phyloP scores from a whole-genome alignment of 2,113 vertebrate genomes.

The Uropsilus gracilis region DNA sequence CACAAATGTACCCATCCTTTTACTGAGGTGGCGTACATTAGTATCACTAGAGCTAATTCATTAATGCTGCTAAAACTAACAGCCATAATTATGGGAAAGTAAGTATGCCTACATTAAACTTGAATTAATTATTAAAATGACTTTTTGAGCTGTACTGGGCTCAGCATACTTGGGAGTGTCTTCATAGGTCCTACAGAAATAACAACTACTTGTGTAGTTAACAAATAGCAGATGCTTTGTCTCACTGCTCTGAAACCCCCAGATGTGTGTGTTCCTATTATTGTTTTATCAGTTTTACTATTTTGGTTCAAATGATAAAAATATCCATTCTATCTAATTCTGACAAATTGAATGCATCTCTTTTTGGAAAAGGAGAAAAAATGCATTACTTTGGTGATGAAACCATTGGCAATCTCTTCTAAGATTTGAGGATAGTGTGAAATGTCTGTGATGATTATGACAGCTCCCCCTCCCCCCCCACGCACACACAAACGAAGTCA shows the following conservation, averaged over 20 bases:
- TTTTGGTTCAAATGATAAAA: not conserved
- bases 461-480: not conserved
- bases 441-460: not conserved
- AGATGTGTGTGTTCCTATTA: not conserved
- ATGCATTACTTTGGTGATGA: not conserved
- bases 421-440: not conserved
- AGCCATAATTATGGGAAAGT: not conserved
- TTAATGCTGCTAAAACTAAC: not conserved
- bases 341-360: not conserved
- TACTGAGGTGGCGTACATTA: not conserved
- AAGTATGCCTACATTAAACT: not conserved
- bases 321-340: not conserved
- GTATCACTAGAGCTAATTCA: not conserved
- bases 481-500: not conserved
- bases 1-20: conserved; percentile 1
- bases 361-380: not conserved
- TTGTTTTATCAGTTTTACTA: not conserved
- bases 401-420: not conserved
- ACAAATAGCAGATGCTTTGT: not conserved
- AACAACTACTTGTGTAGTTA: not conserved
- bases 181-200: not conserved
- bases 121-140: not conserved
- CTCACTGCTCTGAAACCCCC: not conserved
- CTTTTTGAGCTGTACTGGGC: not conserved
- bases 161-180: not conserved